Base-by-base conservation (phyloP, 2,113 vertebrate genomes). In the Hyla sarda region DNA sequence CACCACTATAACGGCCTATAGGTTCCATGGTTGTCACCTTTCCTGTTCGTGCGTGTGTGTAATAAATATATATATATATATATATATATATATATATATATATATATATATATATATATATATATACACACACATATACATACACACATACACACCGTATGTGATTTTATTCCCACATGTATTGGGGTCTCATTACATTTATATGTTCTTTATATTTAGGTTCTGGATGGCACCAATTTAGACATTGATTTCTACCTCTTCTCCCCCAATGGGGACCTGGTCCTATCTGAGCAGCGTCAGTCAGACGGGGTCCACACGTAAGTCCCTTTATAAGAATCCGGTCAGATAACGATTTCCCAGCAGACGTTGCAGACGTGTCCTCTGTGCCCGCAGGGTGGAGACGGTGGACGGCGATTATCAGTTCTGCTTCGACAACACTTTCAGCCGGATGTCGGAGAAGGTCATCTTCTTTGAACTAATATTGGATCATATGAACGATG, bases 361-460 rank as follows among this genome's bases (percentile, higher is more conserved):
- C 17, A 45, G 23, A 13, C 0, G 2, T 56, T 86, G n/a, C 83
- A 86, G 5, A 50, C 0, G 19, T 84, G 2, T 77, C 0, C 65
- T 87, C 89, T 69, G 77, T 80, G 54, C 16, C 75, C 67, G 56
- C 92, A 99, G 98, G 7, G 88, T 99, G 76, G 97, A 99, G 91
- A 96, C 97, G 0, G 95, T 97, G 89, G 96, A 96, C 16, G 98
- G 98, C 41, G 98, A 99, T 93, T 99, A 99, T 90, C 97, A 96
- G 96, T 98, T 99, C 92, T 99, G 98, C 91, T 99, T 99, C 88
- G 98, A 99, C 92, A 99, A 99, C 93, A 95, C 96, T 5, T 99
- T 99, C 92, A 99, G 97, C 87, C 89, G 95, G 0, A 92, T 99
- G 88, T 99, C 97, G 1, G 97, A 99, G 91, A 99, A 99, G 91